phyloP scores from a whole-genome alignment of 2,888 invertebrate genomes.

The Junonia oenone region DNA sequence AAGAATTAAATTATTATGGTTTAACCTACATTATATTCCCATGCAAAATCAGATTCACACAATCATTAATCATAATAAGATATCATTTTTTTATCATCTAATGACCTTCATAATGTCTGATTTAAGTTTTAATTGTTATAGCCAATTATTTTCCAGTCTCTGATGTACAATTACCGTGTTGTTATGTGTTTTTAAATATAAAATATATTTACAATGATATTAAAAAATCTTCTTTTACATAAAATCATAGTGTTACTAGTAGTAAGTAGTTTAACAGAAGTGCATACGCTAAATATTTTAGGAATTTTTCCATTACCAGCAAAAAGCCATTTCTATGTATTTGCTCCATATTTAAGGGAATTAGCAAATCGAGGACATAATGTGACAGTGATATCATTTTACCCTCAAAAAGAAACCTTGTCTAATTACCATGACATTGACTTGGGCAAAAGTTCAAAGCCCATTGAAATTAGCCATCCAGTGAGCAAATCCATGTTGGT shows the following conservation, averaged over 20 bases:
- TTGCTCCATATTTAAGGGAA: slow-evolving; percentile 77
- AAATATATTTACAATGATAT: slow-evolving; percentile 6
- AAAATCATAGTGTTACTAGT: slow-evolving; percentile 3
- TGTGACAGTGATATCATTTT: slow-evolving; percentile 83
- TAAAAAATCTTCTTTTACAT: background rate
- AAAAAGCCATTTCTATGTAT: slow-evolving; percentile 84
- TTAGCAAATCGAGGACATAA: slow-evolving; percentile 82
- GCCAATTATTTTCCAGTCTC: background rate
- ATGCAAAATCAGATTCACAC: background rate
- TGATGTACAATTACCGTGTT: background rate
- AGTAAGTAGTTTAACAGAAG: slow-evolving; percentile 9
- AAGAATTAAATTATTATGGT: no score
- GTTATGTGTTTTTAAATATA: background rate
- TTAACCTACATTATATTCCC: no score
- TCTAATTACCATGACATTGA: slow-evolving; percentile 81
- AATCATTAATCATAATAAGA: background rate
- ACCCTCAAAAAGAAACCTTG: slow-evolving; percentile 64
- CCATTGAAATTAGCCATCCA: slow-evolving; percentile 27
- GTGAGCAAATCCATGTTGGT: slow-evolving; percentile 20
- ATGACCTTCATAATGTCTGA: background rate
- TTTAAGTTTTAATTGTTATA: background rate
- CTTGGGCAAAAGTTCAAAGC: slow-evolving; percentile 46
- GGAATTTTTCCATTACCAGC: slow-evolving; percentile 83
- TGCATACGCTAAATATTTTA: slow-evolving; percentile 69
- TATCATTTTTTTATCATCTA: background rate